Percentiles rank a stretch among this genome's conserved stretches.
Conservation (phyloP, 2,113 vertebrate genomes). For the Saguinus imperator region DNA sequence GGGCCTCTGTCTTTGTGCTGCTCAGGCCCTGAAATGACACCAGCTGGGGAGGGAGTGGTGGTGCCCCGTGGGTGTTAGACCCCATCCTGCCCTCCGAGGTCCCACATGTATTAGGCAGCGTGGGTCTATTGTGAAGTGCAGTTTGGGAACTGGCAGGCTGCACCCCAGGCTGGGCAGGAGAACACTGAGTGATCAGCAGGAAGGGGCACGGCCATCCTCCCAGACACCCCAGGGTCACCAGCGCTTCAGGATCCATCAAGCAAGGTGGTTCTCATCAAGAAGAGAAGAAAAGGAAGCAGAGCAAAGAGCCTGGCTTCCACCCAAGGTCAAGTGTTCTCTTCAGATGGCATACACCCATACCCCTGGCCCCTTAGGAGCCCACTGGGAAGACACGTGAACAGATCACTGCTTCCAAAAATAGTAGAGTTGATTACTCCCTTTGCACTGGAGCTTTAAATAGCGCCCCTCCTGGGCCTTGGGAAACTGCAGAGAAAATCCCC, state of each 20-base stretch:
- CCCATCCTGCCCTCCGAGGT: neutral
- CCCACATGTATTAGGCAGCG: neutral
- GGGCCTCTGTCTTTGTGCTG: neutral
- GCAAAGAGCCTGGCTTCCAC: neutral
- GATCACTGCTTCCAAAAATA: neutral
- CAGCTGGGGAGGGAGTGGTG: accelerated
- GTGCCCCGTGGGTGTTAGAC: accelerated
- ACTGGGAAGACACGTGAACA: neutral
- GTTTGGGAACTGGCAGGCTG: neutral
- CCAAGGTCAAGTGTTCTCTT: neutral
- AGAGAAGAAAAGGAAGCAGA: neutral
- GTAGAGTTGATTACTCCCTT: no score
- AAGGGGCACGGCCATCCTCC: neutral
- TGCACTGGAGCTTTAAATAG: accelerated
- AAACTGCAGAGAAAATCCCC: neutral
- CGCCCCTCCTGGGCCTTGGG: neutral
- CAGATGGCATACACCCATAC: neutral
- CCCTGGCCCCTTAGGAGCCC: neutral
- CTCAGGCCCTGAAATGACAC: neutral
- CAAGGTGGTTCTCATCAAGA: neutral
- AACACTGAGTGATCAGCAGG: neutral
- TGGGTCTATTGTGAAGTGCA: neutral
- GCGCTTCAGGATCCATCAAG: no score
- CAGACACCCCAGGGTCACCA: neutral
- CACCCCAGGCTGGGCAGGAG: neutral